phyloP scores from a whole-genome alignment of 2,113 vertebrate genomes.

The Caretta caretta region DNA sequence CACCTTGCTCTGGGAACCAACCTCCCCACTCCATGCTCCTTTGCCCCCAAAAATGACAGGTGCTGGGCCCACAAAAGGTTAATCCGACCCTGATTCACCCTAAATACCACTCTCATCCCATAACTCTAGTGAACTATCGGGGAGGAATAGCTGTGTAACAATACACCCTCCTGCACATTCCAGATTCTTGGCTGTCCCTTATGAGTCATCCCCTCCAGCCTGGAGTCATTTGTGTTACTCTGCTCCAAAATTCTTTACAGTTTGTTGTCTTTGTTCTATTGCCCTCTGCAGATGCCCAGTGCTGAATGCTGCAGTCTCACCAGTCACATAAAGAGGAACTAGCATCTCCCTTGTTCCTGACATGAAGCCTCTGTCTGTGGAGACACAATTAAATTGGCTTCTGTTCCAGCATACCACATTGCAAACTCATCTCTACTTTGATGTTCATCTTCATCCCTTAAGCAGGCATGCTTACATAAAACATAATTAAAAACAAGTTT shows the following conservation, averaged over 20 bases:
- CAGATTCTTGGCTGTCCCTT: neutral
- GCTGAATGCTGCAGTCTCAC: neutral
- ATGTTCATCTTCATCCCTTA: neutral
- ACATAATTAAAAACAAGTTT: neutral
- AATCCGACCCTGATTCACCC: neutral
- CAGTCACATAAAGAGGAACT: neutral
- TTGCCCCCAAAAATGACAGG: too few species aligned
- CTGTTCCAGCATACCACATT: accelerated
- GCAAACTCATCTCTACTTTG: neutral
- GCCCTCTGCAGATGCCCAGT: accelerated
- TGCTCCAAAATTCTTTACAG: neutral
- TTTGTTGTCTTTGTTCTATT: neutral
- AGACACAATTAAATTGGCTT: neutral
- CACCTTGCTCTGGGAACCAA: too few species aligned
- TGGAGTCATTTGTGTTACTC: neutral
- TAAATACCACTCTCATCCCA: neutral
- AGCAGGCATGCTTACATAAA: neutral
- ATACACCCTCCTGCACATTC: neutral
- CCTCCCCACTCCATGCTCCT: too few species aligned
- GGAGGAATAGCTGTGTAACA: neutral
- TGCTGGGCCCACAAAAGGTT: too few species aligned
- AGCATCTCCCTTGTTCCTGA: neutral
- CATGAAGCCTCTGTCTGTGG: neutral
- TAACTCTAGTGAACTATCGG: accelerated
- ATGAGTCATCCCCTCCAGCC: neutral